phyloP scores from a whole-genome alignment of 2,113 vertebrate genomes.

The Sinocyclocheilus anophthalmus region DNA sequence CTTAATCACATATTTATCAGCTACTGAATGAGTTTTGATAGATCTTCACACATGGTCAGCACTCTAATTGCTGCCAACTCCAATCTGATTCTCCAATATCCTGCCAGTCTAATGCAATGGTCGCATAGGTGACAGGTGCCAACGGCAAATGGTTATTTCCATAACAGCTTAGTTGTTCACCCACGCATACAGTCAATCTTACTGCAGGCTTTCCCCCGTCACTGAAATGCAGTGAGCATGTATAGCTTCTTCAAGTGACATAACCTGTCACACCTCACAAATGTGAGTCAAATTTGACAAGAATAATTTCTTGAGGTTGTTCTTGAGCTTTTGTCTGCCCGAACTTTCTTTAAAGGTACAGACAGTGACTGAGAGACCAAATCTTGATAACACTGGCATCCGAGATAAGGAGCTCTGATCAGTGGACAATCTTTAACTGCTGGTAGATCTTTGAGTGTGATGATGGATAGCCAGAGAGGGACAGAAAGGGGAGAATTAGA shows the following conservation, averaged over 20 bases:
- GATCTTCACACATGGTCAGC: not conserved
- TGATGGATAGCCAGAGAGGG: not conserved
- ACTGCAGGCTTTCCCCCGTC: not conserved
- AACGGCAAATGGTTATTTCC: slow-evolving; percentile 39
- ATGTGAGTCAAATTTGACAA: not conserved
- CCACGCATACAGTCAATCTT: slow-evolving; percentile 35
- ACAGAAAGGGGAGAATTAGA: not conserved
- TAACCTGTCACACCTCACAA: not conserved
- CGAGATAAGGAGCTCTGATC: slow-evolving; percentile 5
- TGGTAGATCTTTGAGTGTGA: not conserved
- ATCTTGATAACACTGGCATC: not conserved
- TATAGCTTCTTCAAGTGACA: not conserved
- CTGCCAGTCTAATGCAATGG: not conserved
- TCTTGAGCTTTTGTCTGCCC: not conserved
- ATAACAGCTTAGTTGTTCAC: slow-evolving; percentile 35
- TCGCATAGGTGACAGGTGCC: slow-evolving; percentile 34
- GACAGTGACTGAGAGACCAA: not conserved
- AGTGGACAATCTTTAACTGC: not conserved
- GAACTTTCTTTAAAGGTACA: not conserved
- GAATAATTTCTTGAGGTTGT: not conserved
- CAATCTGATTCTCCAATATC: slow-evolving; percentile 6
- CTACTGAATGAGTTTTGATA: slow-evolving; percentile 6
- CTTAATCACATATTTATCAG: slow-evolving; percentile 13
- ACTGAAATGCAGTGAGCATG: not conserved
- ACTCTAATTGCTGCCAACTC: not conserved